phyloP scores from a whole-genome alignment of 1,140 invertebrate genomes.

The Ceratosolen solmsi region DNA sequence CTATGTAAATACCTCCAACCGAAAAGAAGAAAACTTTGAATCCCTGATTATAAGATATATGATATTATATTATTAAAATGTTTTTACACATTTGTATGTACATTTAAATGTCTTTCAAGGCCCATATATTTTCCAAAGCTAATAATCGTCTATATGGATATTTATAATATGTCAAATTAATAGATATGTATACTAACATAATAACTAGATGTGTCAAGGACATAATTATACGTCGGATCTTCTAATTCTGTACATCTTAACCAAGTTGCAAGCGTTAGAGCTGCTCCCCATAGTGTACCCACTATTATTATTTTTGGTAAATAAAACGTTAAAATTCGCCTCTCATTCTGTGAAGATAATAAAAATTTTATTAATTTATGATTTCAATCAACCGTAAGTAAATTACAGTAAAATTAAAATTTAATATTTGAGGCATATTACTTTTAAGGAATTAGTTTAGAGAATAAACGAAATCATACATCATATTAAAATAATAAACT shows the following conservation, averaged over 20 bases:
- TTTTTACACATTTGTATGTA: not conserved
- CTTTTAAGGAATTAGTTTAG: too few relatives aligned
- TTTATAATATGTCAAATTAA: not conserved
- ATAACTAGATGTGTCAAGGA: constrained; percentile 90
- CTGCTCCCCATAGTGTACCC: constrained; percentile 89
- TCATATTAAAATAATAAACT: too few relatives aligned
- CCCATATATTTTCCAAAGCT: not conserved
- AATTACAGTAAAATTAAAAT: too few relatives aligned
- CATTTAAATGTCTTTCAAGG: not conserved
- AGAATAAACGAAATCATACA: too few relatives aligned
- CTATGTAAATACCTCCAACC: constrained; percentile 86
- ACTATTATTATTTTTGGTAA: constrained; percentile 92
- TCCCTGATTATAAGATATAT: constrained; percentile 75
- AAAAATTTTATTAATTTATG: constrained; percentile 32
- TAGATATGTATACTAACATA: constrained; percentile 77
- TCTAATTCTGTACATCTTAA: constrained; percentile 90
- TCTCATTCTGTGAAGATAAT: constrained; percentile 81
- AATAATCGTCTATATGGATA: too few relatives aligned
- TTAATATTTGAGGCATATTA: too few relatives aligned
- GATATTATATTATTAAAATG: not conserved
- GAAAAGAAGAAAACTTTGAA: constrained; percentile 93
- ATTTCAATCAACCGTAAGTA: not conserved
- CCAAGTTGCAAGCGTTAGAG: constrained; percentile 89
- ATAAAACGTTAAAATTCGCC: constrained; percentile 90
- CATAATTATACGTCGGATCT: constrained; percentile 95